phyloP scores from a whole-genome alignment of 2,888 invertebrate genomes.

The Tenthredo notha region DNA sequence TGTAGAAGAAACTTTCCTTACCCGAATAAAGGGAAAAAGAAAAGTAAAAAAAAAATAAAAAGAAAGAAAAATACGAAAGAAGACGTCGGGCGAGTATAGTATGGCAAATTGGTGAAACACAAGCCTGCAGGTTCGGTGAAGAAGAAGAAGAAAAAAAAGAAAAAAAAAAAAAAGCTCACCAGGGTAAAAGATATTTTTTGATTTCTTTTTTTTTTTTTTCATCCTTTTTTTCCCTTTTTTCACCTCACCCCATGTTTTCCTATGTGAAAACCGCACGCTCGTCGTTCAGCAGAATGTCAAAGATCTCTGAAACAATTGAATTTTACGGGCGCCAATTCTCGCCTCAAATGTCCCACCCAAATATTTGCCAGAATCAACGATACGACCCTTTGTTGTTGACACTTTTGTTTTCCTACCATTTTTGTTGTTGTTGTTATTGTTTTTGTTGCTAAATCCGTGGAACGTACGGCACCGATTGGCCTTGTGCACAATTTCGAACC shows the following conservation, averaged over 20 bases:
- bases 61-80: no score
- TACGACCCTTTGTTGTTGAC: constrained; percentile 41
- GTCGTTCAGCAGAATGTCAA: constrained; percentile 8
- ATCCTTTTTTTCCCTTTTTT: background rate
- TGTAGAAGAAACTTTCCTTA: background rate
- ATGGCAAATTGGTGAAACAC: background rate
- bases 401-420: background rate
- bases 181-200: background rate
- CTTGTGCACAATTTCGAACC: background rate
- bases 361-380: constrained; percentile 45
- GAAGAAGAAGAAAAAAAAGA: background rate
- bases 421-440: background rate
- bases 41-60: no score
- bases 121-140: background rate
- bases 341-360: constrained; percentile 40
- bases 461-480: background rate
- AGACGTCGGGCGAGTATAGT: background rate
- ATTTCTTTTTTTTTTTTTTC: background rate
- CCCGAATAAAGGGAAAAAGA: background rate
- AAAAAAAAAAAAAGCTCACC: background rate
- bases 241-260: background rate
- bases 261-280: constrained; percentile 1
- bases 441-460: background rate
- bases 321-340: constrained; percentile 44
- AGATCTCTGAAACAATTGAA: constrained; percentile 44